Evolutionary conservation across 2,113 vertebrate genomes (phyloP), one percentile per base, ranked within the genome.

Genomic region (Lycaon pictus): DNA sequence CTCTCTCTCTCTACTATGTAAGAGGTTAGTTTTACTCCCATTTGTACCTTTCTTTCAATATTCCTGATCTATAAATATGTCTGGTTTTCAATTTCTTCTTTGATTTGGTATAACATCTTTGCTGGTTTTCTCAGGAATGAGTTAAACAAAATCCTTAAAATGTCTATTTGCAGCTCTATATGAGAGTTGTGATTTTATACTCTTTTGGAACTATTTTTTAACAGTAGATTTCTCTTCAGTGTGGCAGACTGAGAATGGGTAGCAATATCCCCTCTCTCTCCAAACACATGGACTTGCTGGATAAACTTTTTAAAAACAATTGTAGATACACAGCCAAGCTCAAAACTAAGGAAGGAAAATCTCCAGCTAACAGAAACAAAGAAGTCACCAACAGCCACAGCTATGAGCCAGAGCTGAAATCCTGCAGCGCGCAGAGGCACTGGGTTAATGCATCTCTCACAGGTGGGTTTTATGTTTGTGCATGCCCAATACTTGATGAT

Each of bases 161-260:
- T 62, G 10, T 85, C 85, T 35, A 87, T 16, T 81, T 69, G 58
- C 22, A 87, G 19, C 27, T 32, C 32, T 79, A 8, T 10, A 23
- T 32, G 19, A 81, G 25, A 29, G 35, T n/a, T 77, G 43, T 77
- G 74, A 13, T 7, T 86, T 87, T 93, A 55, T 51, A 35, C 56
- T 76, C 69, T 90, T 86, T 76, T 51, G 62, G 87, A 90, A 84
- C 29, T 58, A 65, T 12, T 37, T 84, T 88, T 91, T 60, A 87
- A 74, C 23, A 77, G 51, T 17, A 43, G 43, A 87, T 32, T 90
- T 93, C n/a, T 37, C 19, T 82, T 92, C 35, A 53, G 22, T 35
- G 62, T 20, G 35, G 37, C 35, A 96, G 43, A 86, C 19, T 56
- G 9, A 83, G 55, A 82, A n/a, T 7, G 20, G 7, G 29, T 43